These are phyloP conservation scores for Meriones unguiculatus DNA, from an alignment of 2,113 vertebrate species.

Conservation along the genomic window DNA sequence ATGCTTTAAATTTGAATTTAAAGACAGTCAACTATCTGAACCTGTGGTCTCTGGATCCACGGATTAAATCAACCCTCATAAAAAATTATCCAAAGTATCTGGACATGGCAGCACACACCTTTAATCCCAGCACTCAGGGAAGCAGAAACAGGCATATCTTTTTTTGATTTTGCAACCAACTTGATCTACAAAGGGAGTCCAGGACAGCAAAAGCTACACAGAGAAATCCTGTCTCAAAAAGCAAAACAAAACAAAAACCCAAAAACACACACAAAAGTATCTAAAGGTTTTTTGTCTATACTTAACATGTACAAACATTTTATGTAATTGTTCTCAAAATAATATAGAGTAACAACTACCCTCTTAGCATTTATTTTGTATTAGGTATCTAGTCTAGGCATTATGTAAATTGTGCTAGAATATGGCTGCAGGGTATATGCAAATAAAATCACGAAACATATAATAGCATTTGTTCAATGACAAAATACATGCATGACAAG, in stretches of 20 bases:
- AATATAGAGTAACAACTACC: not conserved
- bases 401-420: not conserved
- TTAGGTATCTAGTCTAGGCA: not conserved
- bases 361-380: not conserved
- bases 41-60: not conserved
- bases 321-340: not conserved
- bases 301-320: not conserved
- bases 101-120: too few relatives aligned
- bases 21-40: not conserved
- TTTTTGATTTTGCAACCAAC: too few relatives aligned
- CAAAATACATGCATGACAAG: not conserved
- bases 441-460: not conserved
- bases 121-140: too few relatives aligned
- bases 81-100: not conserved
- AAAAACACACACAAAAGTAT: too few relatives aligned
- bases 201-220: too few relatives aligned
- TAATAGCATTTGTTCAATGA: not conserved
- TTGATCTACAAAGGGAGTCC: too few relatives aligned
- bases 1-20: not conserved
- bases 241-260: too few relatives aligned
- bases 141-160: too few relatives aligned
- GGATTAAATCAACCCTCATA: not conserved
- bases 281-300: not conserved
- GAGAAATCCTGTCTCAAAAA: too few relatives aligned
- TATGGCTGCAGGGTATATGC: too few relatives aligned